Conservation (phyloP, 2,888 invertebrate species). For the Drosophila maculinotata region DNA sequence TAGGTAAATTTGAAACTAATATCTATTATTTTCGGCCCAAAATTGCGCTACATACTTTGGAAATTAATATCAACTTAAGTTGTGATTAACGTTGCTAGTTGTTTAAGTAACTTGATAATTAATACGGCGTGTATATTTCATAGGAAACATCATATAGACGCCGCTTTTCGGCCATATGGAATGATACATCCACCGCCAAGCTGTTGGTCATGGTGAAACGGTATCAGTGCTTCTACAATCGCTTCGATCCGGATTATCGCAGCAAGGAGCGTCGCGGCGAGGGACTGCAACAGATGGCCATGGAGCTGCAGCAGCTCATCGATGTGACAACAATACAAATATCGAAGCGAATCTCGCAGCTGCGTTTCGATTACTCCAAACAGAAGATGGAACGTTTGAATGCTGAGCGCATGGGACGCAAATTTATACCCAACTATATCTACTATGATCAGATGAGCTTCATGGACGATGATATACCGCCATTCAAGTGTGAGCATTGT, state of each 20-base stretch:
- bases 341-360: conserved; percentile 81
- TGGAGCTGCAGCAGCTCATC: conserved; percentile 74
- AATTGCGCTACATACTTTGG: too few relatives aligned
- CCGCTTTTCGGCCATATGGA: conserved; percentile 82
- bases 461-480: conserved; percentile 81
- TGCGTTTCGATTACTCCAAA: conserved; percentile 82
- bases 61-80: too few relatives aligned
- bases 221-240: conserved; percentile 82
- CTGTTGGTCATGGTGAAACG: conserved; percentile 75
- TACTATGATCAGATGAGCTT: conserved; percentile 82
- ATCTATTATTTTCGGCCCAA: too few relatives aligned
- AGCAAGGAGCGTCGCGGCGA: conserved; percentile 82
- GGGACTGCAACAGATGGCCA: conserved; percentile 80
- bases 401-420: conserved; percentile 74
- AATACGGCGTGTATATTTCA: neutral
- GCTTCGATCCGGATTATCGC: conserved; percentile 80
- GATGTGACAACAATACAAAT: conserved; percentile 82
- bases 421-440: conserved; percentile 76
- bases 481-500: conserved; percentile 81
- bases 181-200: conserved; percentile 80
- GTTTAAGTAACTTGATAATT: neutral
- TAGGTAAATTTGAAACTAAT: neutral
- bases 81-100: neutral
- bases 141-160: conserved; percentile 80
- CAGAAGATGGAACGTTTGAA: conserved; percentile 79